Base-by-base conservation (phyloP, 2,888 invertebrate species). In the Litoditis marina region DNA sequence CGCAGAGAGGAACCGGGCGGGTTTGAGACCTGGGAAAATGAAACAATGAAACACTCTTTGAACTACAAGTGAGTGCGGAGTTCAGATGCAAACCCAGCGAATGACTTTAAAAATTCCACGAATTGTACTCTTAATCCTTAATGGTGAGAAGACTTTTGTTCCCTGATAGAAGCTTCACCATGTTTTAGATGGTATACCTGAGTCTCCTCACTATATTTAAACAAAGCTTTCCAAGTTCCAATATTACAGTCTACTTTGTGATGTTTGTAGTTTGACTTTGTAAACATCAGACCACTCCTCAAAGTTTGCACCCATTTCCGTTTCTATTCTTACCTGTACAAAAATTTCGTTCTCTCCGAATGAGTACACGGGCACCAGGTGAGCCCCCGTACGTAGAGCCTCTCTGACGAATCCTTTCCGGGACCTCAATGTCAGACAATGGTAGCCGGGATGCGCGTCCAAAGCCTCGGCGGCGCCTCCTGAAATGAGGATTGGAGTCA, bases 321-420 rank as follows among this genome's bases (percentile, higher is more conserved):
- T n/a, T n/a, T n/a, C 13, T n/a, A 13, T 11, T 11, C 16, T 19
- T 16, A 62, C 66, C 56, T 74, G 77, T 16, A 56, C 56, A 60
- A 77, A 85, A 5, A 84, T 65, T 46, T 85, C 84, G 62, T 83
- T 84, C 68, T 85, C 85, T 13, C 85, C 85, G 74, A 85, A 85
- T 2, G 82, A 79, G 69, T 83, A 84, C 32, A 84, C 83, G 0
- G 85, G 85, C 2, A 85, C 84, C 28, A 85, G 69, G 42, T 78
- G 72, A 25, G 85, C 83, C 79, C 76, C 76, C 11, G 69, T 73
- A 39, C 68, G 66, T 19, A 76, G 60, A 0, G 76, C 76, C 32
- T 74, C 55, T 47, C 64, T 63, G 13, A 74, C 64, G 55, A 76
- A 72, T 46, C 76, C 76, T 44, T 68, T 72, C 28, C 76, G 59